Evolutionary conservation across 1,140 invertebrate species (phyloP).

Genomic region (Sitobion miscanthi): DNA sequence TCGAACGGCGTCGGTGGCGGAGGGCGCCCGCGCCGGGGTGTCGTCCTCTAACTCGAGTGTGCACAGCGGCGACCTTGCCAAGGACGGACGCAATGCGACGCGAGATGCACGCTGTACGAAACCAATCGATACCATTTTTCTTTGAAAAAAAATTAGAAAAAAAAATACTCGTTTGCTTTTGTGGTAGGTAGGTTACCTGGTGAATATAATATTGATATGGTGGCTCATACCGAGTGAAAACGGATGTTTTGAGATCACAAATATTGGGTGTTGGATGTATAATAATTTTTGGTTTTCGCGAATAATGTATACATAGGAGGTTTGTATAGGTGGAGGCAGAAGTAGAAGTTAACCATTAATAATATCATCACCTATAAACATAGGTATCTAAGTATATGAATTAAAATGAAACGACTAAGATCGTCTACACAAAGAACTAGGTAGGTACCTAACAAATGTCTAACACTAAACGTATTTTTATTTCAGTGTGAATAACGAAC

Average conservation of each 20-base stretch:
- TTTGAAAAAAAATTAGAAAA: not conserved
- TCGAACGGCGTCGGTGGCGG: not conserved
- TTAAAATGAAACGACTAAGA: not conserved
- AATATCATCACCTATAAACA: not conserved
- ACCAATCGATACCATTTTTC: not conserved
- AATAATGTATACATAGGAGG: no score
- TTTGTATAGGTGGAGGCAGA: no score
- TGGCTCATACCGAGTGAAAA: not conserved
- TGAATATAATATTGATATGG: not conserved
- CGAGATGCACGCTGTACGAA: slow-evolving; percentile 6
- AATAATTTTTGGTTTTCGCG: no score
- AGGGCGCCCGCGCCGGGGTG: not conserved
- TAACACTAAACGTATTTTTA: not conserved
- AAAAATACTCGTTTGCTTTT: not conserved
- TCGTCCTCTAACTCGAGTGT: not conserved
- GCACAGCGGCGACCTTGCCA: slow-evolving; percentile 46
- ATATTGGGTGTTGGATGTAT: not conserved
- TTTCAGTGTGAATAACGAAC: not conserved
- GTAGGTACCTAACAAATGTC: not conserved
- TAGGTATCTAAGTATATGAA: not conserved
- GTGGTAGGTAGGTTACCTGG: not conserved
- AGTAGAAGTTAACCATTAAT: not conserved
- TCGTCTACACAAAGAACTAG: not conserved
- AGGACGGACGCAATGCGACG: slow-evolving; percentile 6
- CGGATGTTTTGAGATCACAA: not conserved